Evolutionary conservation across 2,113 vertebrate genomes (phyloP), one percentile per base, ranked within the genome.

Genomic region (Galemys pyrenaicus): DNA sequence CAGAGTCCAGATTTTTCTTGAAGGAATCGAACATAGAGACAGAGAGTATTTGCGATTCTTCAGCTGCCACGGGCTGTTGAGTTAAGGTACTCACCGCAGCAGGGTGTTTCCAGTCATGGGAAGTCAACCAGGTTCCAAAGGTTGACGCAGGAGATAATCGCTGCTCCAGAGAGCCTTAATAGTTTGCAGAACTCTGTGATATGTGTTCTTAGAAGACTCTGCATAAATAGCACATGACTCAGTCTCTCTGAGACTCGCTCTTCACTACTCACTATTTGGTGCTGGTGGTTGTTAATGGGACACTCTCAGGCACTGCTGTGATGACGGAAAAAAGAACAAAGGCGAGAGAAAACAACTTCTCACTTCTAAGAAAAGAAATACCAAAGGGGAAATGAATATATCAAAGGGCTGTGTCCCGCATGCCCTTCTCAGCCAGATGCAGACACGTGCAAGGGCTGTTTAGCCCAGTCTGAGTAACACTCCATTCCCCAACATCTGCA

Each of bases 1-100:
- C 74, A 71, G 87, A 89, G 64, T 92, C 82, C 90, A 96, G 81
- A 94, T 94, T 96, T 97, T 94, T 93, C 90, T 86, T 97, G 95
- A 94, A 97, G 92, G 78, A 93, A 70, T 20, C 0, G 4, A 93
- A 46, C 39, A 12, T 1, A 12, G 37, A 93, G 51, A 62, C 60
- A 56, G 20, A 73, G 71, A 90, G 64, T 49, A 74, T 79, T 90
- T 81, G 56, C 49, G 92, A 78, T 62, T 60, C 35, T 79, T 92
- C 51, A 73, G 83, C 81, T 79, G 96, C 92, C 89, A 91, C 37
- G 7, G 19, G 32, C 92, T 56, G 37, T 71, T 75, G 62, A 51
- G 28, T 87, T 87, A 78, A 89, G 83, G 39, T 81, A 75, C 87
- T 95, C 90, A 65, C 20, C 83, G 26, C 32, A 1, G 51, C 35